A percentile compares a stretch with the other conserved stretches of the same genome.
These are phyloP conservation scores for Microcebus tavaratra DNA, from an alignment of 2,113 vertebrate genomes.

Conservation along the genomic window DNA sequence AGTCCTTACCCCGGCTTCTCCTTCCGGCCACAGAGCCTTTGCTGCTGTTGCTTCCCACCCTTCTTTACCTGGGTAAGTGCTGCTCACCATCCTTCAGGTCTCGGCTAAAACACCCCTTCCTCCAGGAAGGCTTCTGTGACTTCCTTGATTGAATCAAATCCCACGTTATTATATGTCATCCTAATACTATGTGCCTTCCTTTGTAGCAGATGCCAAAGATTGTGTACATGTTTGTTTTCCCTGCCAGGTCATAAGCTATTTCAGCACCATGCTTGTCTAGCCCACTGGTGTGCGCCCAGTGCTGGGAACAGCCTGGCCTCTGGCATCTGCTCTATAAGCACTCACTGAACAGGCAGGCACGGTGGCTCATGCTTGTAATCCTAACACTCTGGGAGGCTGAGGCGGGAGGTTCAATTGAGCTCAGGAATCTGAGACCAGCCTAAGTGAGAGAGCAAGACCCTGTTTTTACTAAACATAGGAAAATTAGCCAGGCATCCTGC, in stretches of 20 bases:
- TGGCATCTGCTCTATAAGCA: background rate
- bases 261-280: background rate
- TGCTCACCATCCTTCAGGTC: background rate
- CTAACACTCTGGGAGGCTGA: too few species aligned
- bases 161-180: accelerated
- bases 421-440: too few species aligned
- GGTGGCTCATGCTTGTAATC: too few species aligned
- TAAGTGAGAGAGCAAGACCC: too few species aligned
- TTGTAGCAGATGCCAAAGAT: background rate
- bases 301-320: background rate
- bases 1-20: background rate
- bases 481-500: too few species aligned
- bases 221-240: background rate
- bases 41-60: background rate
- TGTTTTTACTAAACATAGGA: too few species aligned
- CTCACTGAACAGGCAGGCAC: too few species aligned
- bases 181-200: background rate
- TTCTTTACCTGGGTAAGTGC: background rate
- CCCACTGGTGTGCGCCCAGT: background rate
- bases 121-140: background rate
- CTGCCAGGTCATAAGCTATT: background rate
- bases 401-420: too few species aligned
- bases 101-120: background rate
- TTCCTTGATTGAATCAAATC: background rate
- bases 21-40: background rate